Percentiles rank a stretch among this genome's conserved stretches.
phyloP scores from a whole-genome alignment of 2,888 invertebrate genomes.

The Acanthosepion lycidas region DNA sequence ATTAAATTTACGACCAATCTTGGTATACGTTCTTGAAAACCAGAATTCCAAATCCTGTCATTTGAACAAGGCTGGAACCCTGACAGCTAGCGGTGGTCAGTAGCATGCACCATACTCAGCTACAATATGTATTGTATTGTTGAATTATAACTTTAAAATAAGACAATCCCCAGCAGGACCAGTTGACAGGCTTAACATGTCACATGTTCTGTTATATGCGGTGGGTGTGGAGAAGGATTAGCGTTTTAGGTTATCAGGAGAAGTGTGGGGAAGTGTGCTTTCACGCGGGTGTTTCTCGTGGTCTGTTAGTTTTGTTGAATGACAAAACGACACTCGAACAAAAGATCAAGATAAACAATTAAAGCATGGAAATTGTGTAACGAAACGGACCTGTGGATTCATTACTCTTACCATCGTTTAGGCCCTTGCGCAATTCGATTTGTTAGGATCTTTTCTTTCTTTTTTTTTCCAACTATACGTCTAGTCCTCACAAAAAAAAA shows the following conservation, averaged over 20 bases:
- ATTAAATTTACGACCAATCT: too few species aligned
- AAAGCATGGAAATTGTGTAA: background rate
- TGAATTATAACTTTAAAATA: background rate
- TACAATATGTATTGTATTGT: background rate
- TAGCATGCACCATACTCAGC: background rate
- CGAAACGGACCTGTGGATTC: background rate
- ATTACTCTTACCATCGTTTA: background rate
- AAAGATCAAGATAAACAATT: background rate
- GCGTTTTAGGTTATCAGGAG: background rate
- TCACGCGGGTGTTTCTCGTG: background rate
- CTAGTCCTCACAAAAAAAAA: background rate
- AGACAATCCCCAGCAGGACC: background rate
- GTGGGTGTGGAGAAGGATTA: conserved; percentile 33
- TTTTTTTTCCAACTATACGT: background rate
- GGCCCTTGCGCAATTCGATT: background rate
- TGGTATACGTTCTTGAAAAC: background rate
- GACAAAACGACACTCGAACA: background rate
- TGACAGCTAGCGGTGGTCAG: background rate
- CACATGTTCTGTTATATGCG: background rate
- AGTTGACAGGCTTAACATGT: background rate
- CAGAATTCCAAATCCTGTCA: background rate
- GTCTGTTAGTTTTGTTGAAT: background rate
- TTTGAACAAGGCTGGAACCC: background rate
- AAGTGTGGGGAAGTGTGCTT: background rate
- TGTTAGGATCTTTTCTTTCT: background rate